A percentile compares a stretch with the other conserved stretches of the same genome.
Conservation (phyloP, 2,888 invertebrate species). For the Dicyrtomina minuta region DNA sequence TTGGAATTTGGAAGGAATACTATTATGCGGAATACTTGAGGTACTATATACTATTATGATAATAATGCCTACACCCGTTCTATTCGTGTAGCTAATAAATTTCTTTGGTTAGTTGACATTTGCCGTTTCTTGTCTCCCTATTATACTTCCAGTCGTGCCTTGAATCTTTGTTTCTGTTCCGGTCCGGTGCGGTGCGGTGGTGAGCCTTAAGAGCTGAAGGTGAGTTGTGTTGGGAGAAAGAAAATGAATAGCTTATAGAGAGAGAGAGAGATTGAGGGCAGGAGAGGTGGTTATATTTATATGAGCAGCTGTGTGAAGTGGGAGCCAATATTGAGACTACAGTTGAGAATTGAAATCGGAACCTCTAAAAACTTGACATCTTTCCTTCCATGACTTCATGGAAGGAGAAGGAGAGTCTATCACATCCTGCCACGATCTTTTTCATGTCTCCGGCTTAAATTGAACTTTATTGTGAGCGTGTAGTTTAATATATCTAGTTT, state of each 20-base stretch:
- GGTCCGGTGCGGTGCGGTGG: conserved; percentile 5
- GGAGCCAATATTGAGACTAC: background rate
- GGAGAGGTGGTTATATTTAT: background rate
- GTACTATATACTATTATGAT: too few species aligned
- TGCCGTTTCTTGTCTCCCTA: conserved; percentile 10
- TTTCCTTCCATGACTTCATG: too few species aligned
- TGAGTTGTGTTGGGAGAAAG: background rate
- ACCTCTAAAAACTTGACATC: background rate
- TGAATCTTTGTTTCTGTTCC: conserved; percentile 10
- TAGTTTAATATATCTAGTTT: conserved; percentile 19
- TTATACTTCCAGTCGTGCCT: background rate
- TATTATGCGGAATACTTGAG: too few species aligned
- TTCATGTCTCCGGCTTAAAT: conserved; percentile 27
- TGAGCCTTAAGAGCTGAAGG: background rate
- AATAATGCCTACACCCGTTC: background rate
- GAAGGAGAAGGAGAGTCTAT: conserved; percentile 10
- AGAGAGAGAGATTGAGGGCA: background rate
- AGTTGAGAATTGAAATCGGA: background rate
- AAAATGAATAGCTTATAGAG: too few species aligned
- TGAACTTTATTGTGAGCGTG: conserved; percentile 23
- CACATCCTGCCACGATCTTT: conserved; percentile 26
- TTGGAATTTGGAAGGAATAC: too few species aligned
- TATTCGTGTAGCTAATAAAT: conserved; percentile 13
- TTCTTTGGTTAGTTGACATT: conserved; percentile 12
- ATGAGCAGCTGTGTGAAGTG: conserved; percentile 2